A percentile compares a stretch with the other conserved stretches of the same genome.
Conservation (phyloP, 2,113 vertebrate genomes). For the Platysteira castanea region DNA sequence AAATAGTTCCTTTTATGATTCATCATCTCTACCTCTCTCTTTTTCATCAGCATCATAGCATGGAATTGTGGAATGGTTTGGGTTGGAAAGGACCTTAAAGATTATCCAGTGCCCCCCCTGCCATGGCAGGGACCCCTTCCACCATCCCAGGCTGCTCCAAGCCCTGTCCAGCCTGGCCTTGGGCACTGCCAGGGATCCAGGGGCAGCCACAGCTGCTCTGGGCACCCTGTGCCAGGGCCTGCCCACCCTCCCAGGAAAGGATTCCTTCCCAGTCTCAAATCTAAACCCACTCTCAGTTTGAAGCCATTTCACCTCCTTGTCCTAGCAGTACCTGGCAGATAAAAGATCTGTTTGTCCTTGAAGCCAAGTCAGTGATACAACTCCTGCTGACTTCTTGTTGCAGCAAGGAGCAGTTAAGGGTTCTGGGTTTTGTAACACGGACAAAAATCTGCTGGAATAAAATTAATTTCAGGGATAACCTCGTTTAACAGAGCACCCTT, state of each 20-base stretch:
- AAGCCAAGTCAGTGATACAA: neutral
- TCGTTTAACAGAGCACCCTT: neutral
- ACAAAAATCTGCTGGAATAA: neutral
- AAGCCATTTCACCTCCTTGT: neutral
- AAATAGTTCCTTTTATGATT: neutral
- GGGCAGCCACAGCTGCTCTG: neutral
- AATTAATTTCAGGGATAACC: neutral
- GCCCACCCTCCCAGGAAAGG: fast-evolving
- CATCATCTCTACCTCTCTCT: neutral
- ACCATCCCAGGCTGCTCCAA: neutral
- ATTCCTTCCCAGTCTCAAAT: neutral
- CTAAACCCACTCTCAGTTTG: neutral
- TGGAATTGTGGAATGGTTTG: neutral
- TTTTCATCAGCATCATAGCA: neutral
- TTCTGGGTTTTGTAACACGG: neutral
- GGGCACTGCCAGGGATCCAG: neutral
- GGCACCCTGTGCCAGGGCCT: neutral
- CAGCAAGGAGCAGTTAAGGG: neutral
- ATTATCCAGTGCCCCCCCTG: fast-evolving
- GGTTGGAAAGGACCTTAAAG: neutral
- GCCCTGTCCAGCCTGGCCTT: fast-evolving
- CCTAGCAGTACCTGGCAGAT: neutral
- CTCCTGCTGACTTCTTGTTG: neutral
- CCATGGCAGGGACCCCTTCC: neutral
- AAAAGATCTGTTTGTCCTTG: neutral